Conservation (phyloP, 2,113 vertebrate species). For the Pycnonotus jocosus region DNA sequence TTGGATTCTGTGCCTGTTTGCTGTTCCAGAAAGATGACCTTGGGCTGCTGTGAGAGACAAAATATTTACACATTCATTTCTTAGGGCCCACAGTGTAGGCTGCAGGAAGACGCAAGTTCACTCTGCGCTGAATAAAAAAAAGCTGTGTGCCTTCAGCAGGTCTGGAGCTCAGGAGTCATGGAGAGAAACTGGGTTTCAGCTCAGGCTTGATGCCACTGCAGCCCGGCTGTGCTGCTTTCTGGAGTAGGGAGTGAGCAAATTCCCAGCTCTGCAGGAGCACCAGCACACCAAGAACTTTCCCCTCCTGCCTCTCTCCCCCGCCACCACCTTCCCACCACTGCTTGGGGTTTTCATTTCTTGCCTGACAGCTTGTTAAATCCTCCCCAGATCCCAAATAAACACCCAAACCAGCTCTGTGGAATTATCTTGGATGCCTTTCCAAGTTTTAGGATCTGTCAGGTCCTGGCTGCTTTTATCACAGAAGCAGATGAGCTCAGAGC, state of each 20-base stretch:
- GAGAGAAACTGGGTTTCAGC: not conserved
- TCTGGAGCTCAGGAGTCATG: not conserved
- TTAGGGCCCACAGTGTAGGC: not conserved
- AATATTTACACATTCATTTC: constrained; percentile 55
- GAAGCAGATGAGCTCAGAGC: constrained; percentile 3
- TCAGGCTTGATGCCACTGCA: not conserved
- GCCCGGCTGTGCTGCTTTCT: not conserved
- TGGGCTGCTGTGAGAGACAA: constrained; percentile 57
- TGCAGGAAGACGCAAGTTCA: not conserved
- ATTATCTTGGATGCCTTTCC: not conserved
- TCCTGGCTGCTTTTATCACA: constrained; percentile 3
- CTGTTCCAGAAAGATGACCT: constrained; percentile 64
- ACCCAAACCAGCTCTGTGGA: not conserved
- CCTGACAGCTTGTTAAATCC: not conserved
- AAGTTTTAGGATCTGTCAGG: constrained; percentile 3
- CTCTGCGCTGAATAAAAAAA: not conserved
- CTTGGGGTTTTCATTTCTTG: not conserved
- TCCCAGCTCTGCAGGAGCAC: not conserved
- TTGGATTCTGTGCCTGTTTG: constrained; percentile 56
- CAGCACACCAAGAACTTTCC: not conserved
- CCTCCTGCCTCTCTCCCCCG: not conserved
- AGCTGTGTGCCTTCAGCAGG: not conserved
- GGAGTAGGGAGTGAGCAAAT: not conserved
- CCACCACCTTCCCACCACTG: not conserved
- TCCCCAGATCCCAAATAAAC: not conserved